Base-by-base conservation (phyloP, 2,888 invertebrate genomes). In the Drosophila infuscata region DNA sequence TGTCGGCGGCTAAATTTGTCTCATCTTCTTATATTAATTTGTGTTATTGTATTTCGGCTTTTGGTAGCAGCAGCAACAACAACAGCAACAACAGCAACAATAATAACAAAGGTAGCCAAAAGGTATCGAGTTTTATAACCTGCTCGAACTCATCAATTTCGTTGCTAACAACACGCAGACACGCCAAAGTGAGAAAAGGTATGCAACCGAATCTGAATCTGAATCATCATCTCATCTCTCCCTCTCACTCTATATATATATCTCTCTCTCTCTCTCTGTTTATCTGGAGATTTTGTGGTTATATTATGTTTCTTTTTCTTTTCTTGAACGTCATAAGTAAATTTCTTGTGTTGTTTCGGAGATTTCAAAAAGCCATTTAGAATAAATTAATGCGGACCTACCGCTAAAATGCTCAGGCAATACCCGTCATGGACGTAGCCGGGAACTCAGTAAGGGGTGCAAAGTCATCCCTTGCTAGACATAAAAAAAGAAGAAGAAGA, bases 141-240 rank as follows among this genome's bases (percentile, higher is more conserved):
- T 90, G 88, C 91, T 89, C 90, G 89, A 89, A 90, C 88, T 88
- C 88, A 88, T 88, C 88, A 88, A 88, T 88, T 88, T 90, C 77
- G 76, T 75, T 89, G 88, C 88, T 88, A 88, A 88, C 88, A 88
- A 88, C 87, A 81, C 89, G 87, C 87, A 89, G 90, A 90, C 89
- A 88, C 88, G 89, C 88, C 88, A 88, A 87, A 86, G 89, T 88
- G 89, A 89, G 83, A 86, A 83, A 81, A 76, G 73, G 76, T 83
- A 82, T 88, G 90, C 90, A 64, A 25, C 62, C 46, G 20, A 20
- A 7, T 46, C 15, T 46, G 33, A 66, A 66, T 57, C 83, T 88
- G 87, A 83, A 80, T 88, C 89, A 88, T 89, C 89, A 81, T 78
- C 62, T 61, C 51, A 54, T 8, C 35, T 29, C 54, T 20, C 46